Conservation (phyloP, 2,113 vertebrate species). For the Mesoclemmys tuberculata region DNA sequence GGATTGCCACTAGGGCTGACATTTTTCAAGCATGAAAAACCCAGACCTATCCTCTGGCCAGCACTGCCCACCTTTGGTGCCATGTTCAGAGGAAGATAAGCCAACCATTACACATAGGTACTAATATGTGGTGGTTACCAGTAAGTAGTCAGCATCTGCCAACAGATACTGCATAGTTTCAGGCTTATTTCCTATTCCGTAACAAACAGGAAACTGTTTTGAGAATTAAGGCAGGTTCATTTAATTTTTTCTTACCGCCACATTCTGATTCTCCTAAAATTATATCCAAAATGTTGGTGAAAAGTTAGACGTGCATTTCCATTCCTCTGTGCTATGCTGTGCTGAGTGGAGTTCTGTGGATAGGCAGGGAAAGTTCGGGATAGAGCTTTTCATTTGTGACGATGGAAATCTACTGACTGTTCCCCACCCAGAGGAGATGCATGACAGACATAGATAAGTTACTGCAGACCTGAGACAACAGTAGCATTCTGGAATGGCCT, state of each 20-base stretch:
- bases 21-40: not conserved
- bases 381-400: not conserved
- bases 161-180: not conserved
- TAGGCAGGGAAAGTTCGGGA: not conserved
- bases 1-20: not conserved
- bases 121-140: not conserved
- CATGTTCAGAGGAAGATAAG: constrained; percentile 15
- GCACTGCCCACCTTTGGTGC: not conserved
- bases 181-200: constrained; percentile 1
- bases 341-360: not conserved
- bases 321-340: not conserved
- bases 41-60: constrained; percentile 12
- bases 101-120: not conserved
- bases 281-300: not conserved
- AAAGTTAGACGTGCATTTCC: not conserved
- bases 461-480: not conserved
- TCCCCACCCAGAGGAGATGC: not conserved
- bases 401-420: not conserved
- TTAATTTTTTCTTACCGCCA: not conserved
- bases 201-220: constrained; percentile 24
- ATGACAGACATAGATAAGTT: not conserved
- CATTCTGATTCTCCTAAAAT: not conserved
- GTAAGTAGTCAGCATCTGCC: not conserved
- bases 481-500: not conserved
- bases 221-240: not conserved